Base-by-base conservation (phyloP, 2,113 vertebrate genomes). In the Solea solea region DNA sequence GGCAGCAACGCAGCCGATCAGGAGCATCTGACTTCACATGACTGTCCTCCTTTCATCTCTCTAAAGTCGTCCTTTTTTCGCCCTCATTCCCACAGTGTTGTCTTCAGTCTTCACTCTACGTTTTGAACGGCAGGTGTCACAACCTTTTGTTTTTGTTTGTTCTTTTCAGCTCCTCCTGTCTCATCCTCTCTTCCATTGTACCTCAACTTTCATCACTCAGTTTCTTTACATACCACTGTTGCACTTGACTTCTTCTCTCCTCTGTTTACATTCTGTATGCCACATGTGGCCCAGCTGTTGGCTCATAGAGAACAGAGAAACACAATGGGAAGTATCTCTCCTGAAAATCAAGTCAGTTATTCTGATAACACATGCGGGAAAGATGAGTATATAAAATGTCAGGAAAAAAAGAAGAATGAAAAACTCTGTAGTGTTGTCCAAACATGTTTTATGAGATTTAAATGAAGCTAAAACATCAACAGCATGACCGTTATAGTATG, bases 11-110 rank as follows among this genome's bases (percentile, higher is more conserved):
- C 84, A 76, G 86, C 89, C 82, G 84, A 89, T 88, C 74, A 60
- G 64, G 64, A 87, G 79, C 82, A 86, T 88, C 80, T 90, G 87
- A 86, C 84, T 85, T 76, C 84, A 76, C 81, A 80, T 78, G 78
- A 80, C 81, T 87, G 67, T 83, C 51, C 65, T 64, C 56, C 78
- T 58, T 52, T 62, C 67, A 54, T 57, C 74, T 69, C 39, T 50
- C 57, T 34, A 21, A 21, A 21, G 21, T 81, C 64, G 54, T 16
- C 12, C 34, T 54, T 39, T 48, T 15, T 62, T 8, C 21, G 12
- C 21, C 16, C 7, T 49, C n/a, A 34, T 34, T 34, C 34, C 34
- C 34, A 34, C 34, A 34, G 34, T 34, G 5, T 34, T 34, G 34
- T 34, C 34, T 6, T 34, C 34, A 34, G 34, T 34, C 34, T 34